Conservation (phyloP, 2,888 invertebrate genomes). For the Xylota segnis region DNA sequence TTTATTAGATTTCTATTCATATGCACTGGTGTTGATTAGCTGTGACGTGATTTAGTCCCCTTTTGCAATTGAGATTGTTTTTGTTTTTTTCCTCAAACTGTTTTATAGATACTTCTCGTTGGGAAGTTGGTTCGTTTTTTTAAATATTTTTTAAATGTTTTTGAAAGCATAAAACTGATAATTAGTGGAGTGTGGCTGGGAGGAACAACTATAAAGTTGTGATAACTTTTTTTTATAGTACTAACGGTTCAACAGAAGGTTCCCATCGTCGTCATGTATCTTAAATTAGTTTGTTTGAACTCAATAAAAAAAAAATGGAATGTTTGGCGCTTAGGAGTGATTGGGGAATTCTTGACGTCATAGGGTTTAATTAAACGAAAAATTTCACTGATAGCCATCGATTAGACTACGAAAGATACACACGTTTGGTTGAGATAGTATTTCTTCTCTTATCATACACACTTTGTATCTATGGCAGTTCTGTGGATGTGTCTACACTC, state of each 20-base stretch:
- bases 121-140: background rate
- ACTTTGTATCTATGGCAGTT: too few species aligned
- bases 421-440: background rate
- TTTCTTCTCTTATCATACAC: background rate
- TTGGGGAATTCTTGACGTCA: conserved; percentile 10
- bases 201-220: conserved; percentile 20
- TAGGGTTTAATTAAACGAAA: conserved; percentile 4
- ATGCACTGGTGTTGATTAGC: conserved; percentile 34
- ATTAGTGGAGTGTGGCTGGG: conserved; percentile 7
- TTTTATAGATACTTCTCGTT: conserved; percentile 40
- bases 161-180: conserved; percentile 15
- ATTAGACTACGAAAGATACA: conserved; percentile 6
- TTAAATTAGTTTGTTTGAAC: conserved; percentile 8
- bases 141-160: conserved; percentile 21
- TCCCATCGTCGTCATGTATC: conserved; percentile 25
- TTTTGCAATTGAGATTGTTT: conserved; percentile 25
- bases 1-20: conserved; percentile 18
- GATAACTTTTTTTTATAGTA: background rate
- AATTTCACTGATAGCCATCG: background rate
- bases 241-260: conserved; percentile 14
- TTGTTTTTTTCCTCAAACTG: too few species aligned
- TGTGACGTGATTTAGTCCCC: conserved; percentile 26
- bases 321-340: conserved; percentile 21
- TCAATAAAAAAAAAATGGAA: background rate
- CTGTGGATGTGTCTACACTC: background rate